A percentile compares a stretch with the other conserved stretches of the same genome.
phyloP scores from a whole-genome alignment of 2,113 vertebrate genomes.

The Neofelis nebulosa region DNA sequence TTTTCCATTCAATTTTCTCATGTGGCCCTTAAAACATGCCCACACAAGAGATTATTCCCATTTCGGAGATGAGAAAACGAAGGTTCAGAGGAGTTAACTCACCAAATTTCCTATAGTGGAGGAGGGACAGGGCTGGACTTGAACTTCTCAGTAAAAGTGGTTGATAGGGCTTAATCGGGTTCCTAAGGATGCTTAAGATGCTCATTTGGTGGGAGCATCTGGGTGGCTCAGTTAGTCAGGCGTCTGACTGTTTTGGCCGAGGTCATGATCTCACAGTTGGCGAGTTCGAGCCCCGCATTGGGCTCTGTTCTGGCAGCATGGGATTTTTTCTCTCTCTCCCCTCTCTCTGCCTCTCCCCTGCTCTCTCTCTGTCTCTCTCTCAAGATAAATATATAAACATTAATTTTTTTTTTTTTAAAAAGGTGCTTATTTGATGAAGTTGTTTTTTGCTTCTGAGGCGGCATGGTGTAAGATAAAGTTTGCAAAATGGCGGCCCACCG shows the following conservation, averaged over 20 bases:
- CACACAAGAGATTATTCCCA: not conserved
- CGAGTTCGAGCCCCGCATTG: no score
- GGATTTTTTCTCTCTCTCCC: no score
- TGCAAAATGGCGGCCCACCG: not conserved
- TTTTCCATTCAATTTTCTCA: not conserved
- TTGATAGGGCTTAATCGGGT: not conserved
- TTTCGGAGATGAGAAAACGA: not conserved
- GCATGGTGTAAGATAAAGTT: not conserved
- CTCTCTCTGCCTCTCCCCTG: no score
- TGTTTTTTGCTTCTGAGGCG: not conserved
- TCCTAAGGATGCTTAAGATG: not conserved
- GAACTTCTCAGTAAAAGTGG: not conserved
- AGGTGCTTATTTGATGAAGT: not conserved
- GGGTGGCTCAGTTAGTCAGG: no score
- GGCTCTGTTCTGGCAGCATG: no score
- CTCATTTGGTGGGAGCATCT: not conserved
- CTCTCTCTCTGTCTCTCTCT: no score
- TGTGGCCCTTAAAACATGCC: not conserved
- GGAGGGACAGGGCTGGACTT: not conserved
- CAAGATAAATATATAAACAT: no score
- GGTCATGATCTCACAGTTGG: no score
- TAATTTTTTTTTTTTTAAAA: no score
- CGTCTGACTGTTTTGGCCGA: no score
- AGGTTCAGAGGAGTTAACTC: not conserved
- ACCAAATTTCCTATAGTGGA: not conserved